These are phyloP conservation scores for Aphodius granarius DNA, from an alignment of 2,888 invertebrate species.

Conservation along the genomic window DNA sequence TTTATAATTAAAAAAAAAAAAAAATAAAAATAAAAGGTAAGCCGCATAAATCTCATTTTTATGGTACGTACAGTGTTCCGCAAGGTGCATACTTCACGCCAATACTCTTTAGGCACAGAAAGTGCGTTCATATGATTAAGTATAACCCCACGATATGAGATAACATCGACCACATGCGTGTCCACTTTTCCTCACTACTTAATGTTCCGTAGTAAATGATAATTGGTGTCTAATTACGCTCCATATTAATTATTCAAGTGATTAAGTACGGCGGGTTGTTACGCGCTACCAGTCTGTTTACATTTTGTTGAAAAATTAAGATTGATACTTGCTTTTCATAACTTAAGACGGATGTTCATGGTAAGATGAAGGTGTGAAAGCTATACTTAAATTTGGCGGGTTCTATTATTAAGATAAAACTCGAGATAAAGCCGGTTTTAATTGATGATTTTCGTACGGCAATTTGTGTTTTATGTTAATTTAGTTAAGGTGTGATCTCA, in stretches of 20 bases:
- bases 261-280: neutral
- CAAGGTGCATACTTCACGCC: neutral
- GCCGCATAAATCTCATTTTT: too few species aligned
- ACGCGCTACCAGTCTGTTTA: neutral
- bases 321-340: too few species aligned
- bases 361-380: too few species aligned
- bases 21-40: neutral
- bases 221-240: neutral
- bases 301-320: neutral
- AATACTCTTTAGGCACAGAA: neutral
- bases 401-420: neutral
- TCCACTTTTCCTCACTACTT: neutral
- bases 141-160: neutral
- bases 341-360: too few species aligned
- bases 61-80: neutral
- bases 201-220: neutral
- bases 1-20: too few species aligned
- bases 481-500: neutral
- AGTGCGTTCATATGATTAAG: neutral
- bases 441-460: neutral
- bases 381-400: neutral
- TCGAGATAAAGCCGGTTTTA: neutral
- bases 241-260: neutral
- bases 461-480: neutral
- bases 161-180: neutral